Evolutionary conservation across 2,888 invertebrate species (phyloP).

Genomic region (Philaethria dido): DNA sequence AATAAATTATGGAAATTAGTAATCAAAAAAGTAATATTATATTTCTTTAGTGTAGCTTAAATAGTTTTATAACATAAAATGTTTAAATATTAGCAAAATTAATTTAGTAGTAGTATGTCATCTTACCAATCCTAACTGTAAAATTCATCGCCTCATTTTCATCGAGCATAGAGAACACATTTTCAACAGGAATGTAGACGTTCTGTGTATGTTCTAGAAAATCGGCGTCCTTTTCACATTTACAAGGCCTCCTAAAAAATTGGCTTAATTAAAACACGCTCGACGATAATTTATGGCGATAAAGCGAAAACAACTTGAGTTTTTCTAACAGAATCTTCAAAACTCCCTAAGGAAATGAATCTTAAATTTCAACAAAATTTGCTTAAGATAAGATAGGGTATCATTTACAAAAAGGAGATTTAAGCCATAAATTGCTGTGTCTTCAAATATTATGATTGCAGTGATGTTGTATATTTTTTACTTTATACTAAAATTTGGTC

Average conservation of each 20-base stretch:
- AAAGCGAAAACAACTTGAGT: constrained; percentile 40
- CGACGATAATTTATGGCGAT: constrained; percentile 43
- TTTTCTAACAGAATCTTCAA: constrained; percentile 36
- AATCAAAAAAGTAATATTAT: too few relatives aligned
- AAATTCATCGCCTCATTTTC: constrained; percentile 72
- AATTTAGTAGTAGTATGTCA: too few relatives aligned
- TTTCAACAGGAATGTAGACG: constrained; percentile 81
- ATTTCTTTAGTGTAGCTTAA: too few relatives aligned
- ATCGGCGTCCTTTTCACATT: constrained; percentile 80
- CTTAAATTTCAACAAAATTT: constrained; percentile 59
- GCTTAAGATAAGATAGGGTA: constrained; percentile 56
- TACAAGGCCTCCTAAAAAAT: constrained; percentile 75
- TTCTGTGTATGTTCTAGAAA: constrained; percentile 80
- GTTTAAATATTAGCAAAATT: too few relatives aligned
- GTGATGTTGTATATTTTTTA: not conserved
- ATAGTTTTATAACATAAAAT: too few relatives aligned
- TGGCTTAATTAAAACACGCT: constrained; percentile 28
- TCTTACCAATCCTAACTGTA: constrained; percentile 75
- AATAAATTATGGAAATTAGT: too few relatives aligned
- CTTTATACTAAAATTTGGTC: not conserved
- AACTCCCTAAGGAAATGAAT: constrained; percentile 49
- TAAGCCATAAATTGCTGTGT: constrained; percentile 51
- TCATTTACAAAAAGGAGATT: constrained; percentile 56
- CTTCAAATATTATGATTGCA: constrained; percentile 32
- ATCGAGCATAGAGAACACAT: constrained; percentile 80